Evolutionary conservation across 2,888 invertebrate genomes (phyloP), one percentile per base, ranked within the genome.

Genomic region (Bombylius major): DNA sequence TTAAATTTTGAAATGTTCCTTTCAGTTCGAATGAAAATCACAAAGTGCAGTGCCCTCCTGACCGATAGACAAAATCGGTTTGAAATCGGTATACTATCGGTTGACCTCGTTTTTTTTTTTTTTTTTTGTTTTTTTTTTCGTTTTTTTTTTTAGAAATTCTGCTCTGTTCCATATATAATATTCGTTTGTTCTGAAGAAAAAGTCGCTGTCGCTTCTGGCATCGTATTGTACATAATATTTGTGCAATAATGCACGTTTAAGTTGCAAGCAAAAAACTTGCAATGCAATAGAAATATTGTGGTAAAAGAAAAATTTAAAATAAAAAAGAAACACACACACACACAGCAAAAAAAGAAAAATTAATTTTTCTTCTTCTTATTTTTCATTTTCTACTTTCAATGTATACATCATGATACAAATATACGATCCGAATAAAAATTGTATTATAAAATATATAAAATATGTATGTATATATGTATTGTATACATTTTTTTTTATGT

Each of bases 11-110:
- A 56, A 56, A 58, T 61, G 63, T 61, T 65, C 65, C 62, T 64
- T 64, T 66, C 65, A 61, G 61, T 65, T 65, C 64, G 61, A 66
- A 65, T 64, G 65, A 66, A 67, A 65, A 63, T 66, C 63, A 61
- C 62, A 67, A 66, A 69, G 68, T 68, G 68, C 69, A 69, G 64
- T 69, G 69, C 64, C 68, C 69, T 68, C 64, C 65, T 66, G 66
- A 66, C 66, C 66, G 66, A 68, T 65, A 63, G 65, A 66, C 63
- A 62, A 64, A 65, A 66, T 65, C 65, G 67, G 64, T 65, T 58
- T 50, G 31, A 63, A 66, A 65, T 63, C 64, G 61, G 63, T 54
- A 47, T 56, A 58, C 62, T 62, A 62, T 64, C 63, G 62, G 58
- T 65, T 65, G 65, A 61, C 66, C 66, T 64, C 65, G 63, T 65